Conservation (phyloP, 1,140 invertebrate genomes). For the Drosophila navojoa region DNA sequence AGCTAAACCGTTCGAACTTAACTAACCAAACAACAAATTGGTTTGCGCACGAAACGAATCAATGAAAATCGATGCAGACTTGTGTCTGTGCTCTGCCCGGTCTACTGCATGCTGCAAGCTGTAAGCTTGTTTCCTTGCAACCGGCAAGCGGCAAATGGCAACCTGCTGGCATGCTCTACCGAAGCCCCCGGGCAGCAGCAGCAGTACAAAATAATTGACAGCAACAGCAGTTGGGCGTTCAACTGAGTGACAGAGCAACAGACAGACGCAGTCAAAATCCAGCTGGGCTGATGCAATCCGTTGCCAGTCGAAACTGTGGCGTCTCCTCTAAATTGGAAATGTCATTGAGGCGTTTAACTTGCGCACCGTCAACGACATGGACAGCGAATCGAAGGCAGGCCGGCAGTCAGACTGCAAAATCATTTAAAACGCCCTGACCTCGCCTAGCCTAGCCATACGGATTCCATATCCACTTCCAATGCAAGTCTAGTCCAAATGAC, state of each 20-base stretch:
- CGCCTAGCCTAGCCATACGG: conserved; percentile 3
- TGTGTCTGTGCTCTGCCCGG: not conserved
- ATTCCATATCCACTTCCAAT: conserved; percentile 26
- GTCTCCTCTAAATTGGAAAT: conserved; percentile 78
- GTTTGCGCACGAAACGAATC: conserved; percentile 55
- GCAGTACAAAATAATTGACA: conserved; percentile 76
- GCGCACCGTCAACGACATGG: conserved; percentile 58
- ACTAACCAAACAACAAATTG: conserved; percentile 75
- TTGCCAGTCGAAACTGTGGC: conserved; percentile 16
- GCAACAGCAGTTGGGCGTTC: conserved; percentile 44
- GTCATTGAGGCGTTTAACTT: conserved; percentile 81
- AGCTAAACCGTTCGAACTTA: conserved; percentile 45
- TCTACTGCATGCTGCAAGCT: not conserved
- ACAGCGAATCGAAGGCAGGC: conserved; percentile 46
- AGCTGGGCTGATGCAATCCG: conserved; percentile 15
- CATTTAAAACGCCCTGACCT: conserved; percentile 38
- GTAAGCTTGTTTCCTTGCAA: too few species aligned
- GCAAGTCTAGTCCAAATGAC: conserved; percentile 54
- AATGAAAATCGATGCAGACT: conserved; percentile 45
- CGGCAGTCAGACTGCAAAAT: conserved; percentile 38
- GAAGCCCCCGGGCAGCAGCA: conserved; percentile 9
- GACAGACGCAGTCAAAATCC: conserved; percentile 68
- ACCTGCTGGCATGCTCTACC: conserved; percentile 55
- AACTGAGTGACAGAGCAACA: conserved; percentile 62
- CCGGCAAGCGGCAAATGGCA: not conserved